Evolutionary conservation across 2,888 invertebrate species (phyloP).

Genomic region (Caenorhabditis macrosperma): DNA sequence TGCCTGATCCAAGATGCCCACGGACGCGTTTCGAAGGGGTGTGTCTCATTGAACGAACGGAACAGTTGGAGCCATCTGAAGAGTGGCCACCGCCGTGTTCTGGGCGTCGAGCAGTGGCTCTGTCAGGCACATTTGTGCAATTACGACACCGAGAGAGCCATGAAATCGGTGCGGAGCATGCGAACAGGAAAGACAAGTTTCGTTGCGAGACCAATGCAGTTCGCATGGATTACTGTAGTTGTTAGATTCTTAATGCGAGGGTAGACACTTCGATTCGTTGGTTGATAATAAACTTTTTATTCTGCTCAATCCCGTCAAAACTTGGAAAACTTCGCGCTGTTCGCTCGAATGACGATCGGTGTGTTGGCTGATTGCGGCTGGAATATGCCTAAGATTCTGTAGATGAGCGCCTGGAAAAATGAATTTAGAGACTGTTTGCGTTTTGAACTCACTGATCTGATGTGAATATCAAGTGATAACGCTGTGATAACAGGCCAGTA

Average conservation of each 20-base stretch:
- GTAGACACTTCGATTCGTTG: not conserved
- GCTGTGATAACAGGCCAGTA: constrained; percentile 39
- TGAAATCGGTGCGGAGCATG: constrained; percentile 44
- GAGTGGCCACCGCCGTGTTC: constrained; percentile 70
- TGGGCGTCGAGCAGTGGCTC: constrained; percentile 73
- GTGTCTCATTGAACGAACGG: constrained; percentile 65
- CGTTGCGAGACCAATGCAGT: not conserved
- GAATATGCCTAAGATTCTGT: constrained; percentile 32
- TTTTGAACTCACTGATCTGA: constrained; percentile 20
- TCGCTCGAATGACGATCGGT: constrained; percentile 38
- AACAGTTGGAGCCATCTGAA: constrained; percentile 67
- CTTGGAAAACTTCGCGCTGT: constrained; percentile 28
- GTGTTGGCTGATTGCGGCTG: constrained; percentile 25
- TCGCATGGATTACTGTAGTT: not conserved
- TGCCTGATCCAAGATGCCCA: constrained; percentile 67
- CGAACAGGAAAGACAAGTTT: constrained; percentile 21
- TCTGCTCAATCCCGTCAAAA: constrained; percentile 3
- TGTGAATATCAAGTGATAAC: constrained; percentile 22
- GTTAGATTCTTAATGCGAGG: not conserved
- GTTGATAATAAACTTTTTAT: not conserved
- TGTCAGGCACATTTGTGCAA: constrained; percentile 74
- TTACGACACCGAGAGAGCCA: constrained; percentile 56
- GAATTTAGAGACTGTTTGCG: not conserved
- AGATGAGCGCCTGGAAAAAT: constrained; percentile 34
- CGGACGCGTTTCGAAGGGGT: constrained; percentile 61